A percentile compares a stretch with the other conserved stretches of the same genome.
Conservation (phyloP, 1,140 invertebrate species). For the Cyphomyrmex costatus region DNA sequence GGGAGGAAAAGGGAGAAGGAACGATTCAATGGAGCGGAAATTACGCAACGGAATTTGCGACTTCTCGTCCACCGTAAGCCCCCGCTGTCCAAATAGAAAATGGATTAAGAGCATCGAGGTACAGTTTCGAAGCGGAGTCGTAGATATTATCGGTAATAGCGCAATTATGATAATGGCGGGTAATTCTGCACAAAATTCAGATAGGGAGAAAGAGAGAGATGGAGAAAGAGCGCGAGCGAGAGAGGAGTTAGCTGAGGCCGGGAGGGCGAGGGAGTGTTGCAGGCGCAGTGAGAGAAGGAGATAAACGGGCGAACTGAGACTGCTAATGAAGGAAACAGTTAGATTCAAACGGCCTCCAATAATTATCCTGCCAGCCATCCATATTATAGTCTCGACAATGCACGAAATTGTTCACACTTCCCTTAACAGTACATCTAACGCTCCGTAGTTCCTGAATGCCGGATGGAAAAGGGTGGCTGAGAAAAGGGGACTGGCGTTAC, state of each 20-base stretch:
- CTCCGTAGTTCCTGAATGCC: slow-evolving; percentile 77
- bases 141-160: slow-evolving; percentile 87
- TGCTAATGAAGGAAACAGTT: slow-evolving; percentile 88
- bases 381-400: slow-evolving; percentile 85
- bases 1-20: neutral
- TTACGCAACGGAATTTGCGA: slow-evolving; percentile 78
- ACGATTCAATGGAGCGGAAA: slow-evolving; percentile 76
- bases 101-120: slow-evolving; percentile 85
- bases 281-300: slow-evolving; percentile 70
- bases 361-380: slow-evolving; percentile 85
- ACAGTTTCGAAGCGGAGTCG: slow-evolving; percentile 82
- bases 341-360: slow-evolving; percentile 87
- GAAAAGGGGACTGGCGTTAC: slow-evolving; percentile 20
- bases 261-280: slow-evolving; percentile 58
- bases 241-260: neutral
- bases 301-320: slow-evolving; percentile 84
- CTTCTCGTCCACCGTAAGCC: slow-evolving; percentile 83
- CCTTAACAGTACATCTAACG: slow-evolving; percentile 84
- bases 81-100: slow-evolving; percentile 84
- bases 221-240: slow-evolving; percentile 51
- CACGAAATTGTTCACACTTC: slow-evolving; percentile 87
- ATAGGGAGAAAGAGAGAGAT: slow-evolving; percentile 68
- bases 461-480: slow-evolving; percentile 62
- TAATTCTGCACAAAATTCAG: slow-evolving; percentile 86
- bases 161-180: slow-evolving; percentile 87